Base-by-base conservation (phyloP, 37 sponge, comb jelly and placozoan genomes). In the Hexactinellida sp. region DNA sequence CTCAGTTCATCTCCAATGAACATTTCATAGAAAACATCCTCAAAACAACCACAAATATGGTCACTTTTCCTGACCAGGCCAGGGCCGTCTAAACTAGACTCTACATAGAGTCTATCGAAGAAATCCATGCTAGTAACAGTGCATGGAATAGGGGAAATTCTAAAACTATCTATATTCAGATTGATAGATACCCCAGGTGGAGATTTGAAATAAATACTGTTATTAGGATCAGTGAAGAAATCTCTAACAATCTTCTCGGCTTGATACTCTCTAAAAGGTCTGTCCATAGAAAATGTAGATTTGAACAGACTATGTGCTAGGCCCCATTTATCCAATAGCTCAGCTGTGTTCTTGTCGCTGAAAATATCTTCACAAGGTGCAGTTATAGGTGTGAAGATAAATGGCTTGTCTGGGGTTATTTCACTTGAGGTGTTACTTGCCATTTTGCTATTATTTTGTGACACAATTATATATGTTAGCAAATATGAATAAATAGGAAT, bases 71-170 rank as follows among this genome's bases (percentile, higher is more conserved):
- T 10, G 13, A 63, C 76, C 76, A 63, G 30, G 21, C 76, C 76
- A 25, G 76, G 76, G 3, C 76, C 76, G 1, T 63, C 76, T n/a
- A 23, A 23, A 23, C 76, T 63, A 63, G 76, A n/a, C 3, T 63
- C 76, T n/a, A 63, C 21, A 23, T 63, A 63, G 34, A 63, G 76
- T 63, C 76, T 63, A 23, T 63, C 76, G 76, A 63, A 63, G 13
- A 63, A 63, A 1, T 63, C 76, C 76, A 63, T 63, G 76, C 34
- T 63, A n/a, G 76, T 63, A 32, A 63, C 76, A 63, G 76, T n/a
- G 13, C 76, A 63, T 7, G 76, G 5, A 7, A 63, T 10, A 10
- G 76, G 76, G 5, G 3, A 3, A 7, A 63, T 63, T 1, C 3
- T n/a, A 3, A 63, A 23, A 25, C 5, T 63, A n/a, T 63, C 76